A percentile compares a stretch with the other conserved stretches of the same genome.
Evolutionary conservation across 1,140 invertebrate genomes (phyloP).

Genomic region (Temnothorax nylanderi): DNA sequence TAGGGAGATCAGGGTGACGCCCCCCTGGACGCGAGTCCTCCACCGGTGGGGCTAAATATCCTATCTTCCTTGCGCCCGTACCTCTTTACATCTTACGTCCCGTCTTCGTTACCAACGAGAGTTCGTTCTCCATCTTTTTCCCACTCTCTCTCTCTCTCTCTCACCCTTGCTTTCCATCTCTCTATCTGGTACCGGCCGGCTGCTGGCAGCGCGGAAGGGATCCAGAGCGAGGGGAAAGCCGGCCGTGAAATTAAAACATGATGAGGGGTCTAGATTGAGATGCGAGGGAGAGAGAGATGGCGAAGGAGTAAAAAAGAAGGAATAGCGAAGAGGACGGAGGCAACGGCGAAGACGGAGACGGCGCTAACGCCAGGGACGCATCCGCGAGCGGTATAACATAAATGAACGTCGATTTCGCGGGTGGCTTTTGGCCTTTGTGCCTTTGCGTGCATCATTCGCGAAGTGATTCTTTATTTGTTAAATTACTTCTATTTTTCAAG

Average conservation of each 20-base stretch:
- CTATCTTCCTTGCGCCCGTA: constrained; percentile 11
- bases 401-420: constrained; percentile 45
- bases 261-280: constrained; percentile 83
- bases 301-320: constrained; percentile 54
- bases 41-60: constrained; percentile 32
- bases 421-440: neutral
- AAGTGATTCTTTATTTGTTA: constrained; percentile 14
- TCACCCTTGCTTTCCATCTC: constrained; percentile 34
- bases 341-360: constrained; percentile 29
- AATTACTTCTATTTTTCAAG: neutral
- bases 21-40: constrained; percentile 8
- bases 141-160: neutral
- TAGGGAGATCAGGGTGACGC: constrained; percentile 53
- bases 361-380: constrained; percentile 60
- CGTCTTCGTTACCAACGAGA: constrained; percentile 20
- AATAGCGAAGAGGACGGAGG: constrained; percentile 28
- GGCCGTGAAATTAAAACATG: constrained; percentile 85
- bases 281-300: constrained; percentile 70
- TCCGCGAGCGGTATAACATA: constrained; percentile 33
- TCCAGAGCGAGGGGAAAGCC: constrained; percentile 74
- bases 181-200: constrained; percentile 61
- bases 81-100: neutral
- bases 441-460: neutral
- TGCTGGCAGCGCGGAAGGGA: constrained; percentile 68
- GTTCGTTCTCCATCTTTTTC: constrained; percentile 15